Evolutionary conservation across 2,888 invertebrate species (phyloP).

Genomic region (Orthonevra nobilis): DNA sequence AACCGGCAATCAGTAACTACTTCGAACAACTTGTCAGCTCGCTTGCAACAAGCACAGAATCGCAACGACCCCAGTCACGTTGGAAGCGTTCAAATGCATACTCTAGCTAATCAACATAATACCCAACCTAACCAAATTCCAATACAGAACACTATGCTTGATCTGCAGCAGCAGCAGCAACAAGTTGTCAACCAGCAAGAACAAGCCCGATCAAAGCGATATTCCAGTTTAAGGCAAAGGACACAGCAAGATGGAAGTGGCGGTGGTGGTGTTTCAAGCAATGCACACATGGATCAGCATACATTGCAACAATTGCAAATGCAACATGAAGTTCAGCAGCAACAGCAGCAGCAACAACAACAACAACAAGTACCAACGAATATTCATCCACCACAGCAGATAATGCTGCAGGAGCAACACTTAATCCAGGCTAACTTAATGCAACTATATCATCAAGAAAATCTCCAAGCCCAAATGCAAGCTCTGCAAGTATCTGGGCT

Average conservation of each 20-base stretch:
- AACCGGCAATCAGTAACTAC: conserved; percentile 9
- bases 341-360: conserved; percentile 74
- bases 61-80: conserved; percentile 79
- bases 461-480: conserved; percentile 76
- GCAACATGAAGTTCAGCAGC: conserved; percentile 73
- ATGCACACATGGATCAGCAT: conserved; percentile 73
- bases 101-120: conserved; percentile 77
- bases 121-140: conserved; percentile 69
- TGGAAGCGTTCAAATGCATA: conserved; percentile 80
- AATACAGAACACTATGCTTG: conserved; percentile 69
- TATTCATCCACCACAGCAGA: conserved; percentile 73
- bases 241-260: conserved; percentile 75
- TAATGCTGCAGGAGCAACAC: conserved; percentile 76
- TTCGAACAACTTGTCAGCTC: conserved; percentile 74
- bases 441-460: conserved; percentile 77
- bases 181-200: conserved; percentile 78
- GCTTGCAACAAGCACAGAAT: conserved; percentile 78
- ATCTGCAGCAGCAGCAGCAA: conserved; percentile 70
- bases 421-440: conserved; percentile 73
- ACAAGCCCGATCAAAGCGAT: conserved; percentile 83
- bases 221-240: conserved; percentile 82
- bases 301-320: conserved; percentile 73
- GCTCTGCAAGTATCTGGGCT: conserved; percentile 74
- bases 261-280: conserved; percentile 18
- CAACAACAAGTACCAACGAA: conserved; percentile 71